These are phyloP conservation scores for Coracopsis vasa DNA, from an alignment of 2,113 vertebrate species.

Conservation along the genomic window DNA sequence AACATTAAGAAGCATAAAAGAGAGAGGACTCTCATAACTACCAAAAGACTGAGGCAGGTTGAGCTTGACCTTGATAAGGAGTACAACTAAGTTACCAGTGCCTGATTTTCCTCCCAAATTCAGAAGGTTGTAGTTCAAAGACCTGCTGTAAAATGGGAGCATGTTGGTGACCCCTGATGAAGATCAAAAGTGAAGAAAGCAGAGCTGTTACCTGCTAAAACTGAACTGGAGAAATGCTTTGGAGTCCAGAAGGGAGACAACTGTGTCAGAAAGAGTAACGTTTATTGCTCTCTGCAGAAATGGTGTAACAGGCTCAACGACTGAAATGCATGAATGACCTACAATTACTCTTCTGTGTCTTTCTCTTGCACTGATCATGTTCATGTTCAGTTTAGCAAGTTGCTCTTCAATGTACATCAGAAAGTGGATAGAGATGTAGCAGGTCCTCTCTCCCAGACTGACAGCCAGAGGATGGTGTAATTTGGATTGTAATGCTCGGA, in stretches of 20 bases:
- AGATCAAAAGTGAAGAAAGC: neutral
- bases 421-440: neutral
- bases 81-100: neutral
- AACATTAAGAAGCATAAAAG: neutral
- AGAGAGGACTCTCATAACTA: neutral
- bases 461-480: neutral
- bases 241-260: neutral
- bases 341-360: neutral
- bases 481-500: neutral
- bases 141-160: neutral
- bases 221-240: neutral
- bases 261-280: neutral
- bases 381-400: neutral
- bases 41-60: neutral
- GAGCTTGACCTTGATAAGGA: neutral
- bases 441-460: neutral
- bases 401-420: neutral
- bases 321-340: neutral
- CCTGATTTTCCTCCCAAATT: neutral
- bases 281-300: neutral
- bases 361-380: neutral
- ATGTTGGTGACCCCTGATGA: neutral
- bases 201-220: neutral
- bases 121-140: neutral
- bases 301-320: accelerated